Conservation (phyloP, 2,888 invertebrate genomes). For the Drosophila mayaguana region DNA sequence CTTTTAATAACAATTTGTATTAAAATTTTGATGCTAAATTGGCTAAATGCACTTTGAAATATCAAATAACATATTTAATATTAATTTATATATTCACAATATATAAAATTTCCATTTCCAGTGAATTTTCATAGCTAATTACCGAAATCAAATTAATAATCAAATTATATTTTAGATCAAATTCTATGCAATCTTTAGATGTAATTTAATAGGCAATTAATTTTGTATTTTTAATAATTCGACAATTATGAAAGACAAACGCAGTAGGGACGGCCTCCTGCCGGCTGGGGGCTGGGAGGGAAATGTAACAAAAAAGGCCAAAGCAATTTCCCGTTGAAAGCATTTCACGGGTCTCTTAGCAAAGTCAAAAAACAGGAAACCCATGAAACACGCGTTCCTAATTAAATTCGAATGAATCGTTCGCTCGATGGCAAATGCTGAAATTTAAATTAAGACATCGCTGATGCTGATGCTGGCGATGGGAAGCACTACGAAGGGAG, state of each 20-base stretch:
- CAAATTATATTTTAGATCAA: neutral
- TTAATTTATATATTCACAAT: too few species aligned
- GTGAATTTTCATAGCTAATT: neutral
- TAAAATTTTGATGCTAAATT: too few species aligned
- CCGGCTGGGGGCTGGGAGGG: neutral
- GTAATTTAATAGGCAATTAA: conserved; percentile 11
- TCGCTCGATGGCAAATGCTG: conserved; percentile 38
- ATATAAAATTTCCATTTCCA: neutral
- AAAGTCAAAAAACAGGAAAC: conserved; percentile 67
- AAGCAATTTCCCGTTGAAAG: conserved; percentile 59
- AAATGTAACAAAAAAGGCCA: conserved; percentile 37
- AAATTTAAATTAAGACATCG: conserved; percentile 56
- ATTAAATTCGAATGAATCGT: conserved; percentile 68
- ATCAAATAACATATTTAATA: too few species aligned
- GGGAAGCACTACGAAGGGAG: neutral
- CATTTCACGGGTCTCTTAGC: conserved; percentile 46
- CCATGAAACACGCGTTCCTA: conserved; percentile 73
- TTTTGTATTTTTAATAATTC: conserved; percentile 6
- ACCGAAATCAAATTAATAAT: neutral
- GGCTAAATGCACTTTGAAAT: too few species aligned
- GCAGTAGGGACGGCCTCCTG: too few species aligned
- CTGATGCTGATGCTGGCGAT: neutral
- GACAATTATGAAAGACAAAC: neutral
- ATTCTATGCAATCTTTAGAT: neutral
- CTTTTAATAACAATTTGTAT: too few species aligned